These are phyloP conservation scores for Scolopax bukidnonensis DNA, from an alignment of 2,797 vertebrate genomes.

Conservation along the genomic window DNA sequence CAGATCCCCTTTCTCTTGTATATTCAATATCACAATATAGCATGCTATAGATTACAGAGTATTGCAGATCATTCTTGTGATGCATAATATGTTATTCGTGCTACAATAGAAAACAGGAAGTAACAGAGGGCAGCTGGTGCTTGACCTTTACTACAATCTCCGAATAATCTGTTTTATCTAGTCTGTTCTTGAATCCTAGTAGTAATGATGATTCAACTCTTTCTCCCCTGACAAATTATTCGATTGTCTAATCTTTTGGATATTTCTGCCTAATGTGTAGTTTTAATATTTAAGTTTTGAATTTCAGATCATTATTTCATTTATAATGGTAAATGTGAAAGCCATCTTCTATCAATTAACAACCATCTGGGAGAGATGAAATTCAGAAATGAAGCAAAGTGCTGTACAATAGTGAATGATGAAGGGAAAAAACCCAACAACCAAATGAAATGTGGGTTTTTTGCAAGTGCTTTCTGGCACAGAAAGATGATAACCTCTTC, in stretches of 20 bases:
- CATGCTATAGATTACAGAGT: not conserved
- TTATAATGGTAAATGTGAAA: slow-evolving; percentile 49
- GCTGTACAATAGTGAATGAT: slow-evolving; percentile 1
- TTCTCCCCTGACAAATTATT: slow-evolving; percentile 59
- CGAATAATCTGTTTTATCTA: slow-evolving; percentile 39
- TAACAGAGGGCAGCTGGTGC: slow-evolving; percentile 18
- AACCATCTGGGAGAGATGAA: slow-evolving; percentile 29
- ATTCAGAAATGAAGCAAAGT: slow-evolving; percentile 33
- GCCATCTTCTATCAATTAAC: slow-evolving; percentile 58
- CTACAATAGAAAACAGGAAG: slow-evolving; percentile 23
- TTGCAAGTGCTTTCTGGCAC: not conserved
- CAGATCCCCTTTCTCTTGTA: not conserved
- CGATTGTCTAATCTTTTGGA: slow-evolving; percentile 57
- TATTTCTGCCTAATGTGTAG: slow-evolving; percentile 55
- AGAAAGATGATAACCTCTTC: not conserved
- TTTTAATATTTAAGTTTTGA: slow-evolving; percentile 71
- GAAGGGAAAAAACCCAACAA: not conserved
- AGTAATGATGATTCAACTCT: slow-evolving; percentile 31
- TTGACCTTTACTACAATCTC: slow-evolving; percentile 39
- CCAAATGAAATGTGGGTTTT: not conserved
- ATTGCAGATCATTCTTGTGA: not conserved
- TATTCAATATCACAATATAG: not conserved
- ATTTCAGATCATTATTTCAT: slow-evolving; percentile 57
- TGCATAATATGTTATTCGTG: not conserved
- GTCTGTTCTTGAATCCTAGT: slow-evolving; percentile 2